Conservation (phyloP, 30 jellyfish, hydroid and myxozoan genomes). For the Hydra vulgaris region DNA sequence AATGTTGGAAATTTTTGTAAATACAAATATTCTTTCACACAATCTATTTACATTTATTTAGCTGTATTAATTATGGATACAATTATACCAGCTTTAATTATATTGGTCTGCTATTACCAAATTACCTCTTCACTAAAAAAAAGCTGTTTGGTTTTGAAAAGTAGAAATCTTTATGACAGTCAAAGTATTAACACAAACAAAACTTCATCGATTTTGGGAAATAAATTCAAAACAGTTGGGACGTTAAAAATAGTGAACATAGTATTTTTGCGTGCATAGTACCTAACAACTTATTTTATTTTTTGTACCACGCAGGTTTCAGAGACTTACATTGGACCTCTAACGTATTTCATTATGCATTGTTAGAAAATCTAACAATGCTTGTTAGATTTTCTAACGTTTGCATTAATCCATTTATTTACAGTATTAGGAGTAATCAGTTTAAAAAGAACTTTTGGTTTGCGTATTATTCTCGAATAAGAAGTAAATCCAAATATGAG, state of each 20-base stretch:
- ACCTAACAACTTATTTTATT: slow-evolving; percentile 48
- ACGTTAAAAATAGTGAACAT: slow-evolving; percentile 27
- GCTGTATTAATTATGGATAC: slow-evolving; percentile 28
- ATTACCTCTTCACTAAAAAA: slow-evolving; percentile 1
- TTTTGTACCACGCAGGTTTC: slow-evolving; percentile 11
- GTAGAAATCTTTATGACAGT: neutral
- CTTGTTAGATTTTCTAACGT: slow-evolving; percentile 48
- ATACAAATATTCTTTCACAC: slow-evolving; percentile 10
- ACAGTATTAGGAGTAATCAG: slow-evolving; percentile 52
- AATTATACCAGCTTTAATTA: slow-evolving; percentile 41
- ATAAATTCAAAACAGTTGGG: slow-evolving; percentile 34
- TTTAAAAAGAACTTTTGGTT: slow-evolving; percentile 33
- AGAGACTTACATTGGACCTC: slow-evolving; percentile 50
- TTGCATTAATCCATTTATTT: slow-evolving; percentile 68
- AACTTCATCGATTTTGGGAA: neutral
- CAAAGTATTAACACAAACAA: neutral
- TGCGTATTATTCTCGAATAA: too few relatives aligned
- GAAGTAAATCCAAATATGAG: too few relatives aligned
- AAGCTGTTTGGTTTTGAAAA: neutral
- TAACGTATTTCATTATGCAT: slow-evolving; percentile 37
- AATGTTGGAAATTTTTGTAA: slow-evolving; percentile 39
- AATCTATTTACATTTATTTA: slow-evolving; percentile 19
- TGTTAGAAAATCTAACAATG: slow-evolving; percentile 32
- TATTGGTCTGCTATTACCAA: slow-evolving; percentile 31
- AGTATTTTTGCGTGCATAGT: slow-evolving; percentile 73